Conservation (phyloP, 2,797 vertebrate species). For the Kryptopterus vitreolus region DNA sequence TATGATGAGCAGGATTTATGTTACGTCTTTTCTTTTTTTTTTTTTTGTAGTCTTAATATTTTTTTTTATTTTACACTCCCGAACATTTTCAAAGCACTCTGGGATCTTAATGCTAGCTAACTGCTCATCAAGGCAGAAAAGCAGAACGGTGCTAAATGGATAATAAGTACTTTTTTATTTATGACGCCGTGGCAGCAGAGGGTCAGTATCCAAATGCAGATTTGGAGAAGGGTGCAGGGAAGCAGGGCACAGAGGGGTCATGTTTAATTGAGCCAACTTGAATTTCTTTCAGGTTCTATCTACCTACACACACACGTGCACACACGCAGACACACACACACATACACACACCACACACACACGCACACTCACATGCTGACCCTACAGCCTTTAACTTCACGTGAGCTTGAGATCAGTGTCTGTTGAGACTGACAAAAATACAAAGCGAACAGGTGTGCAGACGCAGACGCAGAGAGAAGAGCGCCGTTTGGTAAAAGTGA, state of each 20-base stretch:
- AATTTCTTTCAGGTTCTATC: conserved; percentile 61
- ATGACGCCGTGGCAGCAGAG: conserved; percentile 80
- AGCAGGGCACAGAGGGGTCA: conserved; percentile 86
- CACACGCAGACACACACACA: neutral
- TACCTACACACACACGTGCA: conserved; percentile 8
- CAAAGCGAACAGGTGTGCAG: neutral
- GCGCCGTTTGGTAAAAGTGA: neutral
- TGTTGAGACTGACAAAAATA: neutral
- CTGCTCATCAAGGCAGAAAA: conserved; percentile 45
- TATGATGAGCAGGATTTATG: neutral
- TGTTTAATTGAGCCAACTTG: conserved; percentile 80
- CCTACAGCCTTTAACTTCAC: conserved; percentile 24
- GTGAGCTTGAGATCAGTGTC: conserved; percentile 20
- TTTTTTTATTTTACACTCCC: neutral
- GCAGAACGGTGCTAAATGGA: conserved; percentile 59
- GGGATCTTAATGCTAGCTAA: conserved; percentile 42
- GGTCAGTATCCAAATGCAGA: conserved; percentile 76
- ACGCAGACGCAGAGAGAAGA: neutral
- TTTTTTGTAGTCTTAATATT: neutral
- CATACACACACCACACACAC: neutral
- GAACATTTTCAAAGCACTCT: conserved; percentile 41
- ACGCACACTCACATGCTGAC: neutral
- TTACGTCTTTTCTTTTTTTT: neutral
- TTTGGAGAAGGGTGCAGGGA: conserved; percentile 85
- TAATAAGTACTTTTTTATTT: conserved; percentile 76